Evolutionary conservation across 64 coral and sea anemone species (phyloP), one percentile per base, ranked within the genome.

Genomic region (Montipora efflorescens): DNA sequence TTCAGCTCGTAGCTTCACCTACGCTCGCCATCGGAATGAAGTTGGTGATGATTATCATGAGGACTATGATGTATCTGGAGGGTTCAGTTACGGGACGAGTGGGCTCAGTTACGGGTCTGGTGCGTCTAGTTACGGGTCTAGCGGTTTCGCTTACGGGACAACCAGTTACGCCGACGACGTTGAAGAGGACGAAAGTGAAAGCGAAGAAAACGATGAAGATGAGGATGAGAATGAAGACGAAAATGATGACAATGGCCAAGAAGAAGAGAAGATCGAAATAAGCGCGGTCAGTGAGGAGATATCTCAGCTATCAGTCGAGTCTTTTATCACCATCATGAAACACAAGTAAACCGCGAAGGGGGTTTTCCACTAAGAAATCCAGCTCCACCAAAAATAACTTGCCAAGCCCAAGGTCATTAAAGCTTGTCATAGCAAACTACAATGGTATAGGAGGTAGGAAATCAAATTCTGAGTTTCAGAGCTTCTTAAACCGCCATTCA

Each of bases 1-100:
- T 64, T 28, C n/a, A 92, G 94, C 94, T 28, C 59, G 94, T n/a
- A 79, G 48, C 15, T 88, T 88, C 69, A 76, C 76, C 7, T 81
- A 83, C 88, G 76, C 84, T 57, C 84, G 78, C 5, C 84, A 81
- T 16, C 59, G 13, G 14, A 83, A 88, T 67, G 68, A 88, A 4
- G 92, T 69, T n/a, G 58, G 88, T 18, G 84, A 89, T 57, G 62
- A 83, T 67, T 19, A 79, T 23, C 84, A 95, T 48, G 83, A 36
- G 36, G 1, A 95, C 8, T 77, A 92, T 4, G 83, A 88, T 46
- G 74, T 47, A 50, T 84, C 47, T 45, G 71, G 90, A 12, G 71
- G 68, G 5, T 90, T 67, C 43, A 68, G 88, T 47, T 83, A 75
- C 66, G 91, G 91, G 28, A 21, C 73, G 9, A 21, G 81, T 53